Percentiles rank a stretch among this genome's conserved stretches.
phyloP scores from a whole-genome alignment of 1,140 invertebrate species.

The Asobara japonica region DNA sequence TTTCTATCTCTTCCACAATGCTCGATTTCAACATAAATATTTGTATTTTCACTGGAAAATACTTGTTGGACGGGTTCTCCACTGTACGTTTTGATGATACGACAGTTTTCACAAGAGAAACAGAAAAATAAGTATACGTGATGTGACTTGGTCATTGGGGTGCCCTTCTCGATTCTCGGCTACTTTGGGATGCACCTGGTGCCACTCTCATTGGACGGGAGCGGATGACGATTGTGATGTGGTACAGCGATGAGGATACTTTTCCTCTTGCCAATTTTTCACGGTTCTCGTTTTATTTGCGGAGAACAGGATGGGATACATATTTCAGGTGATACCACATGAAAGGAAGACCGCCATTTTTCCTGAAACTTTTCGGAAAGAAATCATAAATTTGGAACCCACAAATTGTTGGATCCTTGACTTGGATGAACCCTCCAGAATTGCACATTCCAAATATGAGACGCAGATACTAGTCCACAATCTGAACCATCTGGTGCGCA shows the following conservation, averaged over 20 bases:
- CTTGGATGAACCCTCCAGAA: background rate
- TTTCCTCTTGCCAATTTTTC: background rate
- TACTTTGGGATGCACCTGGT: background rate
- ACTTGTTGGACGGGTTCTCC: background rate
- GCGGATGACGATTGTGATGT: background rate
- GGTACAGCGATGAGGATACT: background rate
- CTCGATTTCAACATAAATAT: conserved; percentile 18
- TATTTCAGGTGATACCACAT: no score
- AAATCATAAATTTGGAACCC: no score
- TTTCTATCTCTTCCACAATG: no score
- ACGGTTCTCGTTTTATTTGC: background rate
- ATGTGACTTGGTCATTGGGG: conserved; percentile 23
- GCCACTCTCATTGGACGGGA: background rate
- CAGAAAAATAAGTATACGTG: conserved; percentile 42
- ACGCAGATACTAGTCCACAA: background rate
- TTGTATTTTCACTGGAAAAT: conserved; percentile 6
- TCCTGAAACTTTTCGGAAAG: no score
- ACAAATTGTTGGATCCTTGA: no score
- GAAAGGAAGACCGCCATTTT: no score
- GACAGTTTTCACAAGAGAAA: conserved; percentile 35
- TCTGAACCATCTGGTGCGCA: conserved; percentile 29
- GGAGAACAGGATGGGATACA: no score
- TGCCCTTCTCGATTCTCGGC: background rate
- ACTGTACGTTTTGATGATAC: conserved; percentile 41
- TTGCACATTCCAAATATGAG: background rate